Percentiles rank a stretch among this genome's conserved stretches.
phyloP scores from a whole-genome alignment of 2,888 invertebrate species.

The Polyommatus icarus region DNA sequence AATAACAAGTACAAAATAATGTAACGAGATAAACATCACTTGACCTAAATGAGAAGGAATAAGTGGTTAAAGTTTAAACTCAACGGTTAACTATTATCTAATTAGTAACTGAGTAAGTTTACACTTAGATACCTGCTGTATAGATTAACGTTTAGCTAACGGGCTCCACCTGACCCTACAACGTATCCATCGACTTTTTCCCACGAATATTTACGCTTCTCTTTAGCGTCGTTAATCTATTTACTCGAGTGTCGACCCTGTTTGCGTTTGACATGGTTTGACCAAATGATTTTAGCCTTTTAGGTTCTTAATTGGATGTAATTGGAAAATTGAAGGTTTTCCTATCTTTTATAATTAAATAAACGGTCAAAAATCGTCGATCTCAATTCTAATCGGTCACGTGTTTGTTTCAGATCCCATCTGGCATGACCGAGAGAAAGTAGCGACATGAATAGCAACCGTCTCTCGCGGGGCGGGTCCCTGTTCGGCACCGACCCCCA shows the following conservation, averaged over 20 bases:
- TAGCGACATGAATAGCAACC: constrained; percentile 73
- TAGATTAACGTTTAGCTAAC: constrained; percentile 47
- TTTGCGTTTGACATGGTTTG: neutral
- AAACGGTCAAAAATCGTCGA: constrained; percentile 57
- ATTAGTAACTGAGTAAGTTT: constrained; percentile 2
- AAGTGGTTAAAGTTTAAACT: neutral
- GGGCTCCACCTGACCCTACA: constrained; percentile 36
- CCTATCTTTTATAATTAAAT: constrained; percentile 45
- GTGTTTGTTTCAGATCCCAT: constrained; percentile 68
- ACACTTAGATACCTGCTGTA: constrained; percentile 24
- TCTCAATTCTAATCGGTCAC: constrained; percentile 46
- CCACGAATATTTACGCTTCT: constrained; percentile 58
- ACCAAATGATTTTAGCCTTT: constrained; percentile 29
- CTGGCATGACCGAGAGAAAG: constrained; percentile 68
- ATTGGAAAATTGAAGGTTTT: constrained; percentile 56
- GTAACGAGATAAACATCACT: neutral
- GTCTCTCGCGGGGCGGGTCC: constrained; percentile 65
- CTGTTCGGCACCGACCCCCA: constrained; percentile 73
- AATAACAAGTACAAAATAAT: neutral
- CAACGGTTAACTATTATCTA: constrained; percentile 13
- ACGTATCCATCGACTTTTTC: constrained; percentile 53
- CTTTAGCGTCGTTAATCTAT: constrained; percentile 54
- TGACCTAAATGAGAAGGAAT: neutral
- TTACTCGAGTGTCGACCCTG: constrained; percentile 31
- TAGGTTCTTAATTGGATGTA: constrained; percentile 51